Evolutionary conservation across 37 sponge, comb jelly and placozoan genomes (phyloP).

Genomic region (Halichondria panicea): DNA sequence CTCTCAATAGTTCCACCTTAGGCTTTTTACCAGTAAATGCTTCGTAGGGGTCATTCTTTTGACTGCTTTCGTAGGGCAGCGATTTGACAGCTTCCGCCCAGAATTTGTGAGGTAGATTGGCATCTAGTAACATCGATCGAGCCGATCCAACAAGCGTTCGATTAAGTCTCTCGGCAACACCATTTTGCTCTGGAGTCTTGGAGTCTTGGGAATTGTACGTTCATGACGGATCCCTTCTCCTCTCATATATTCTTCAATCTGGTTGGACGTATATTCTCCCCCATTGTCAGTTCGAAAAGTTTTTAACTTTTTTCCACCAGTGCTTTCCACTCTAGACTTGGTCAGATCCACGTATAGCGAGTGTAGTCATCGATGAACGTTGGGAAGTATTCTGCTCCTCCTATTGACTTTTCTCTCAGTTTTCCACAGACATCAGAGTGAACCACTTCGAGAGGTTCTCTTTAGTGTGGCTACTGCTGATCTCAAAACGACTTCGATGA

Average conservation of each 20-base stretch:
- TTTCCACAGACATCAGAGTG: constrained; percentile 50
- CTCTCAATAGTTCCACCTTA: constrained; percentile 2
- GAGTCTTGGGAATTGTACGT: constrained; percentile 34
- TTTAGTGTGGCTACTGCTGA: constrained; percentile 10
- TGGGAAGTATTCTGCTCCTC: too few species aligned
- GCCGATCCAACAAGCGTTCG: constrained; percentile 39
- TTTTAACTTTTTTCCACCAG: constrained; percentile 31
- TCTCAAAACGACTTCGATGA: constrained; percentile 13
- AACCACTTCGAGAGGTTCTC: constrained; percentile 33
- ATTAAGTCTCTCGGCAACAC: constrained; percentile 48
- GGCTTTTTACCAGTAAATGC: constrained; percentile 33
- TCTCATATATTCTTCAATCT: constrained; percentile 23
- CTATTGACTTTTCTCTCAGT: constrained; percentile 8
- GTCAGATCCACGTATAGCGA: constrained; percentile 17
- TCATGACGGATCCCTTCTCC: constrained; percentile 36
- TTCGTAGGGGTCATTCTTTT: constrained; percentile 28
- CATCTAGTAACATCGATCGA: constrained; percentile 40
- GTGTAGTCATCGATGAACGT: constrained; percentile 38
- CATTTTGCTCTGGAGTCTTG: constrained; percentile 50
- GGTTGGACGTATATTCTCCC: constrained; percentile 33
- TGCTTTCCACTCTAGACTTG: constrained; percentile 37
- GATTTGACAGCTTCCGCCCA: constrained; percentile 15
- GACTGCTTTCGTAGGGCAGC: constrained; percentile 17
- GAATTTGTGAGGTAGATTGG: constrained; percentile 5
- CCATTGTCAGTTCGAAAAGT: constrained; percentile 46